Percentiles rank a stretch among this genome's conserved stretches.
These are phyloP conservation scores for Cebidichthys violaceus DNA, from an alignment of 2,113 vertebrate genomes.

Conservation along the genomic window DNA sequence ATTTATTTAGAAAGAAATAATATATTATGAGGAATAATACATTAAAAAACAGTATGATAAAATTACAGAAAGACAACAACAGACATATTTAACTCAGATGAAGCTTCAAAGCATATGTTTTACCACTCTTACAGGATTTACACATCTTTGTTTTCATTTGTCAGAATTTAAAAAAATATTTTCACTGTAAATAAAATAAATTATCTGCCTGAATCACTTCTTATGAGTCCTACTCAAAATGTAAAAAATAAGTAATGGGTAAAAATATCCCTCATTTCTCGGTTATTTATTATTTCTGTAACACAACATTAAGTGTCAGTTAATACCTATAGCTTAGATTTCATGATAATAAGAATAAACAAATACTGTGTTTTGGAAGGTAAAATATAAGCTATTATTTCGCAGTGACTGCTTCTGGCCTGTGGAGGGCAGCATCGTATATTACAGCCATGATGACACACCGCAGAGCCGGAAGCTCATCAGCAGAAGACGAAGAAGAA, in stretches of 20 bases:
- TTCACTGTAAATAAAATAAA: background rate
- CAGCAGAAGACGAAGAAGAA: conserved; percentile 19
- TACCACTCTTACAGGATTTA: background rate
- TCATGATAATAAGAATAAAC: background rate
- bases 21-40: too few relatives aligned
- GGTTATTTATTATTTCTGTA: background rate
- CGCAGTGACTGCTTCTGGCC: background rate
- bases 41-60: background rate
- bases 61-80: background rate
- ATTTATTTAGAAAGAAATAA: background rate
- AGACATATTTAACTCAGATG: background rate
- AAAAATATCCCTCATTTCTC: background rate
- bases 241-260: background rate
- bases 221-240: background rate
- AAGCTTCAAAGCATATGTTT: too few relatives aligned
- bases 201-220: background rate
- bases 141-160: background rate
- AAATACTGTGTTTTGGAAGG: background rate
- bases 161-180: background rate
- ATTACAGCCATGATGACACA: background rate
- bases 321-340: background rate
- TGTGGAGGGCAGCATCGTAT: conserved; percentile 46
- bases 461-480: background rate
- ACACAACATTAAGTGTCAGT: background rate
- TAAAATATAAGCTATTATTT: background rate